Percentiles rank a stretch among this genome's conserved stretches.
Conservation (phyloP, 2,113 vertebrate genomes). For the Ranitomeya variabilis region DNA sequence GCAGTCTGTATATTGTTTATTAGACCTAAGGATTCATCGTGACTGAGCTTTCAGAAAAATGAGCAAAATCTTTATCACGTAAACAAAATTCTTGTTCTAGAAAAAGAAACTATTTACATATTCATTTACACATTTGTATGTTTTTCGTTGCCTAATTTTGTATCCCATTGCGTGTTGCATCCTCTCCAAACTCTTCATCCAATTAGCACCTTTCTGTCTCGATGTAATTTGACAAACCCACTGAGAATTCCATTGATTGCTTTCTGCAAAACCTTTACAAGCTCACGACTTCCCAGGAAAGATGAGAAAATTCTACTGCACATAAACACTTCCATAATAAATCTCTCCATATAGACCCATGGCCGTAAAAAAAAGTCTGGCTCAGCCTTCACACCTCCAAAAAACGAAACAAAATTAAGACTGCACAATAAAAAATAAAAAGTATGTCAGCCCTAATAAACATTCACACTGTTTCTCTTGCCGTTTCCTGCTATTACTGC, state of each 20-base stretch:
- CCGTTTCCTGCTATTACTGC: neutral
- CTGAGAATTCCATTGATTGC: constrained; percentile 64
- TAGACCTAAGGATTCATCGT: neutral
- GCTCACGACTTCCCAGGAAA: constrained; percentile 54
- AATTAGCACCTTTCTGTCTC: constrained; percentile 59
- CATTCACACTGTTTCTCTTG: neutral
- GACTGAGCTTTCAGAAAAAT: neutral
- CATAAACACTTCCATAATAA: constrained; percentile 39
- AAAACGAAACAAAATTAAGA: constrained; percentile 32
- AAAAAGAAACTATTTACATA: constrained; percentile 38
- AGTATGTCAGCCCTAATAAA: constrained; percentile 37
- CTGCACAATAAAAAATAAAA: constrained; percentile 20
- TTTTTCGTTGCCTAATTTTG: constrained; percentile 41
- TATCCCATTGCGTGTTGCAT: constrained; percentile 43
- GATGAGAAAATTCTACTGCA: constrained; percentile 35
- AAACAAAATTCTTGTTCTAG: constrained; percentile 11
- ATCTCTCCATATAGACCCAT: neutral
- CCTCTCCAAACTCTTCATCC: constrained; percentile 51
- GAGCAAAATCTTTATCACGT: neutral
- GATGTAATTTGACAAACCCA: constrained; percentile 50
- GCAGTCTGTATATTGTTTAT: neutral
- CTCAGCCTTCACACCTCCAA: constrained; percentile 25
- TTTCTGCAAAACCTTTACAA: constrained; percentile 58
- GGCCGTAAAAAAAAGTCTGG: constrained; percentile 21
- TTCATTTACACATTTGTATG: constrained; percentile 46